Evolutionary conservation across 1,140 invertebrate genomes (phyloP), one percentile per base, ranked within the genome.

Genomic region (Penaeus indicus): DNA sequence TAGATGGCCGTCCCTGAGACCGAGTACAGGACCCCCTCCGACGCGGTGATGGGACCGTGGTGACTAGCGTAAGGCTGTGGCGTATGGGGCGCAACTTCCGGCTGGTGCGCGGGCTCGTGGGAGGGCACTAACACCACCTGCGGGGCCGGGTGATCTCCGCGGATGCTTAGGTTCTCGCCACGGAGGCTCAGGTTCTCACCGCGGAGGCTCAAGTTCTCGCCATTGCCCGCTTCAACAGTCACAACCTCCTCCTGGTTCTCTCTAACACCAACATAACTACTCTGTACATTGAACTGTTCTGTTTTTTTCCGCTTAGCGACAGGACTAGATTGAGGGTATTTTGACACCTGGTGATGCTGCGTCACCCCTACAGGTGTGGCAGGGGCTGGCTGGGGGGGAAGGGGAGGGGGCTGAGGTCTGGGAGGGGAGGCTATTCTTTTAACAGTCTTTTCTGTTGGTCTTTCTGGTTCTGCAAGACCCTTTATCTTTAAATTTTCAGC

Each of bases 401-500:
- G 64, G 79, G 84, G 78, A 72, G 62, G 77, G 61, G 85, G 86
- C 87, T 90, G 90, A 38, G 86, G 64, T 88, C 90, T 88, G 18
- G 88, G 83, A 32, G 90, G 90, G 4, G 90, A 91, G n/a, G 85
- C 86, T 78, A 91, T 69, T 88, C 90, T 90, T 86, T 91, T 91
- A 25, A 89, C 88, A 61, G 54, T 69, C 79, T 91, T 91, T 82
- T 91, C 90, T 80, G 84, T 85, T 27, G 90, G 90, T 80, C 89
- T 85, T 32, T 90, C 92, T 18, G 92, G 91, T 89, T 93, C 93
- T 16, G 93, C 92, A 21, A 93, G 89, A 60, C 93, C 93, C 90
- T 93, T 93, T 60, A 93, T 92, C 90, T 93, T 92, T 18, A 93
- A 90, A 38, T 91, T 90, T 87, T 93, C 92, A 3, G 93, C 93